Percentiles rank a stretch among this genome's conserved stretches.
Conservation (phyloP, 2,888 invertebrate genomes). For the Hirudinaria manillensis region DNA sequence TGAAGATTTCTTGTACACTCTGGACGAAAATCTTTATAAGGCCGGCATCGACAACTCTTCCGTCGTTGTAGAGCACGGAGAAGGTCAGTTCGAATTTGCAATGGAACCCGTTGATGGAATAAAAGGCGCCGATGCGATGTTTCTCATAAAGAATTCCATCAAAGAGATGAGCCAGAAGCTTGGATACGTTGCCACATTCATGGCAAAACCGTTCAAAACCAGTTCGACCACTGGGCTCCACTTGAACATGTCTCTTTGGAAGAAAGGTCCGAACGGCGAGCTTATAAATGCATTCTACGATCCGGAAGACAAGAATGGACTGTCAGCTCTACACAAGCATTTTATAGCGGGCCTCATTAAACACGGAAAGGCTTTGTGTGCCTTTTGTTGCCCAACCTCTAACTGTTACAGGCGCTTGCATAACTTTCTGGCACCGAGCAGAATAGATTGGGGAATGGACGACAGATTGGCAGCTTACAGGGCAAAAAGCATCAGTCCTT, state of each 20-base stretch:
- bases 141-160: conserved; percentile 30
- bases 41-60: conserved; percentile 31
- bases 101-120: conserved; percentile 31
- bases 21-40: conserved; percentile 22
- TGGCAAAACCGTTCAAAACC: conserved; percentile 31
- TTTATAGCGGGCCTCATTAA: conserved; percentile 38
- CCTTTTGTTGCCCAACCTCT: conserved; percentile 37
- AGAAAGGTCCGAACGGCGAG: neutral
- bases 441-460: conserved; percentile 35
- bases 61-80: conserved; percentile 32
- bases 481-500: conserved; percentile 28
- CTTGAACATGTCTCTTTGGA: conserved; percentile 39
- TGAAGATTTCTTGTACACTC: conserved; percentile 27
- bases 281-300: conserved; percentile 33
- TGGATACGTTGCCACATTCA: conserved; percentile 36
- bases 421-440: conserved; percentile 17
- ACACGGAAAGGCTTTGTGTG: conserved; percentile 35
- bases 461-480: conserved; percentile 26
- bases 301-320: conserved; percentile 11
- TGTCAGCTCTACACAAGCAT: conserved; percentile 30
- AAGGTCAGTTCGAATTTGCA: conserved; percentile 36
- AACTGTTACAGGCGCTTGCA: conserved; percentile 38
- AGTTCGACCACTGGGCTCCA: conserved; percentile 35
- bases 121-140: conserved; percentile 26
- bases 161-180: conserved; percentile 34